These are phyloP conservation scores for Pseudomyrmex dendroicus DNA, from an alignment of 1,140 invertebrate species.

Conservation along the genomic window DNA sequence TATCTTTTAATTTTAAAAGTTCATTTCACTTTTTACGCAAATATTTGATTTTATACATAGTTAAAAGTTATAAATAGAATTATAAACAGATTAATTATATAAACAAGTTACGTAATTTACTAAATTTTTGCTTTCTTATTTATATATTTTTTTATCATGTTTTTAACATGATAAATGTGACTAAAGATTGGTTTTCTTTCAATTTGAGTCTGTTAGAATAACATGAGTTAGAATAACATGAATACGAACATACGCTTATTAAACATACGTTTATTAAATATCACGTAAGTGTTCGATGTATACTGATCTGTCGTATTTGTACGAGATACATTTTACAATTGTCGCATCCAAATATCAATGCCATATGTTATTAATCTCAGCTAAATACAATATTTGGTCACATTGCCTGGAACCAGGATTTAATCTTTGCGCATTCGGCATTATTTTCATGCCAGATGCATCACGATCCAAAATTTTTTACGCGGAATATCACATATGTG, in stretches of 20 bases:
- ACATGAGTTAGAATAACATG: too few species aligned
- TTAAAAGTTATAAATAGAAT: too few species aligned
- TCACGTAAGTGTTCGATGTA: background rate
- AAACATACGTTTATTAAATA: too few species aligned
- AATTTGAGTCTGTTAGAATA: background rate
- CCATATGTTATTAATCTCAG: slow-evolving; percentile 1
- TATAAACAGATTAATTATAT: background rate
- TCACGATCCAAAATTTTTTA: slow-evolving; percentile 1
- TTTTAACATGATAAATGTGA: background rate
- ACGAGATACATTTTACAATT: background rate
- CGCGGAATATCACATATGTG: background rate
- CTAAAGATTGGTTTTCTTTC: background rate
- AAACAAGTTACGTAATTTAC: background rate
- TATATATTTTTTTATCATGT: background rate
- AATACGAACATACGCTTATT: too few species aligned
- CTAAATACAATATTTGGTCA: slow-evolving; percentile 30
- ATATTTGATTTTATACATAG: too few species aligned
- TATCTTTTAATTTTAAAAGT: too few species aligned
- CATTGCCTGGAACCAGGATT: background rate
- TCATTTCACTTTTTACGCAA: too few species aligned
- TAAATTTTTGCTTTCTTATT: background rate
- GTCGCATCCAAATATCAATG: background rate
- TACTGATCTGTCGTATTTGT: background rate
- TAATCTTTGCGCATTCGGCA: slow-evolving; percentile 14
- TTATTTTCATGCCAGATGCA: background rate